These are phyloP conservation scores for Oceanodroma tethys DNA, from an alignment of 2,113 vertebrate species.

Conservation along the genomic window DNA sequence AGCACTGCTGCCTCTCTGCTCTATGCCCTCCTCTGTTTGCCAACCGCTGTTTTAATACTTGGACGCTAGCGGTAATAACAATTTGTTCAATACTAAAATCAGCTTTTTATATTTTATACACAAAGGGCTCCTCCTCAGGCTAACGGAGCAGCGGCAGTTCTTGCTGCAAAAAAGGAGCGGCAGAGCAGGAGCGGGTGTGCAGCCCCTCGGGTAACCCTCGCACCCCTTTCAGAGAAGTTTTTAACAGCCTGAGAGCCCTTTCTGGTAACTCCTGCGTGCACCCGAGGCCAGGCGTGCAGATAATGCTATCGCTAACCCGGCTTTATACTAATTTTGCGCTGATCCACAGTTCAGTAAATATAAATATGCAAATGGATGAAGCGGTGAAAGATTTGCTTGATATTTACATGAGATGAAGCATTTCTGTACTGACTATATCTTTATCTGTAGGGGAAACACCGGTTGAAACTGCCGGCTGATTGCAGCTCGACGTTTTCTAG, in stretches of 20 bases:
- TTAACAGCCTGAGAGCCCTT: background rate
- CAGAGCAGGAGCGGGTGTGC: background rate
- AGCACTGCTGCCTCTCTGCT: background rate
- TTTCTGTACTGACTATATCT: background rate
- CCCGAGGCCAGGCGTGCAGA: background rate
- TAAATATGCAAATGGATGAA: background rate
- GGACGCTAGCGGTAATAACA: background rate
- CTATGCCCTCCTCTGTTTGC: background rate
- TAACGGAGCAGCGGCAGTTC: background rate
- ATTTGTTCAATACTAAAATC: background rate
- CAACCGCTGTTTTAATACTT: background rate
- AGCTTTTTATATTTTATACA: background rate
- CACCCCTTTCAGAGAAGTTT: background rate
- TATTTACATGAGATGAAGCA: background rate
- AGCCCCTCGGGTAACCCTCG: background rate
- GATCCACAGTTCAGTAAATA: background rate
- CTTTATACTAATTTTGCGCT: accelerated
- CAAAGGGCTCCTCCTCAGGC: background rate
- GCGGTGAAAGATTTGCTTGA: accelerated
- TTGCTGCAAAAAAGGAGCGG: background rate
- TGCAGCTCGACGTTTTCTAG: background rate
- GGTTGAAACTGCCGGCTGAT: background rate
- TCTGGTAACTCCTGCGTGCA: background rate
- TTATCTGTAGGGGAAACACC: background rate
- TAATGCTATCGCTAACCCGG: background rate